A percentile compares a stretch with the other conserved stretches of the same genome.
These are phyloP conservation scores for Dynastes grantii DNA, from an alignment of 2,888 invertebrate species.

Conservation along the genomic window DNA sequence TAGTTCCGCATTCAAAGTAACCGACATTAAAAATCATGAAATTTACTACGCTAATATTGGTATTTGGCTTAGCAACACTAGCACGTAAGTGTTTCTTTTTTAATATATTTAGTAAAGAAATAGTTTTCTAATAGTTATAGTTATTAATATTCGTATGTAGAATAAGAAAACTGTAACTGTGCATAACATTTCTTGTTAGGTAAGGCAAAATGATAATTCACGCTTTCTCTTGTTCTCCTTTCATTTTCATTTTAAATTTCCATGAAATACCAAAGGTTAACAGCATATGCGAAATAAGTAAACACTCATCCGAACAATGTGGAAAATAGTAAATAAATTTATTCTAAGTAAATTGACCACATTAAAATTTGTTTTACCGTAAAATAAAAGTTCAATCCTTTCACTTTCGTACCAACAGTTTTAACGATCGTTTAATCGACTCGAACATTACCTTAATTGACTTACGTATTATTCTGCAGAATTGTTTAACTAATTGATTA, in stretches of 20 bases:
- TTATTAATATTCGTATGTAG: constrained; percentile 1
- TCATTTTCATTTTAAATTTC: constrained; percentile 19
- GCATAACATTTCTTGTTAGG: neutral
- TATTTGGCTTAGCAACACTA: constrained; percentile 56
- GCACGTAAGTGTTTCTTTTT: constrained; percentile 61
- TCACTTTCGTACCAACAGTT: constrained; percentile 53
- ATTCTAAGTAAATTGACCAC: too few species aligned
- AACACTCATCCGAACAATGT: neutral
- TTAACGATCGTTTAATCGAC: constrained; percentile 1
- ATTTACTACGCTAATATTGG: constrained; percentile 58
- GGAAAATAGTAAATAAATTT: neutral
- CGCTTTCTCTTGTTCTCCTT: constrained; percentile 20
- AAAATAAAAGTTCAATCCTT: constrained; percentile 53
- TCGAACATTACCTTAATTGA: neutral
- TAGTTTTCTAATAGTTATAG: neutral
- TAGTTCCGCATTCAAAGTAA: constrained; percentile 41
- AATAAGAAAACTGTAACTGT: neutral
- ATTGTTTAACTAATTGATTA: too few species aligned
- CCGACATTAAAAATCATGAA: constrained; percentile 58
- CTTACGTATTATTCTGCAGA: too few species aligned
- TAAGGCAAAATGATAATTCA: constrained; percentile 8
- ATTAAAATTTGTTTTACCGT: too few species aligned
- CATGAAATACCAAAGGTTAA: constrained; percentile 5
- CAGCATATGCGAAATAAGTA: neutral
- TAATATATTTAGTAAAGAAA: constrained; percentile 28